Evolutionary conservation across 2,888 invertebrate genomes (phyloP), one percentile per base, ranked within the genome.

Genomic region (Parnassius apollo): DNA sequence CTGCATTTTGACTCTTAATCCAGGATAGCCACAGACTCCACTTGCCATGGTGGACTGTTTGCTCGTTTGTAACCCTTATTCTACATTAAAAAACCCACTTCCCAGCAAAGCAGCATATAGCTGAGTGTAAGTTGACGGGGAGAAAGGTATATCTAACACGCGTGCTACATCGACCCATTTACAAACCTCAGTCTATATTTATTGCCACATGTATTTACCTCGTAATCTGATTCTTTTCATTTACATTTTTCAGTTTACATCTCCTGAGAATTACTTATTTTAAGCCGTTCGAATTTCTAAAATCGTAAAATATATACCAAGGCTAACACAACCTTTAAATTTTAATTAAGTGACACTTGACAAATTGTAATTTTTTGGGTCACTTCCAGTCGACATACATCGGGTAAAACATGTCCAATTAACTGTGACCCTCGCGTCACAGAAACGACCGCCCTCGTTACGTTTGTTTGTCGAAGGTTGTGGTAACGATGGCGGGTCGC

Each of bases 311-410:
- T 13, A 13, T 13, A 13, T 13, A 13, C 49, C 49, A 52, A 52
- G 12, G 52, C 9, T 8, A 12, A 12, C 35, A 52, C n/a, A 25
- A 35, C 53, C 42, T 54, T 13, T 44, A 18, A 53, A 53, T 44
- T 42, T 12, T 13, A 10, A 44, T 42, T 18, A 10, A 42, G 13
- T 13, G 42, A 18, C 54, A 44, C 18, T 22, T 45, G 46, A 22
- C 8, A 45, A 55, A 55, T 52, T 46, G 18, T 18, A 2, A 22
- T 9, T 25, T 59, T 52, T 54, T 48, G 12, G 42, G 55, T 45
- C 55, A 44, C 50, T 25, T 61, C 61, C 50, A 61, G 55, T 55
- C n/a, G 22, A 44, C 54, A 8, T 48, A 60, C 10, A 48, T 54
- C 13, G 18, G n/a, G 9, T 50, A 55, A 55, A 11, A 42, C 7